phyloP scores from a whole-genome alignment of 2,113 vertebrate genomes.

The Butorides virescens region DNA sequence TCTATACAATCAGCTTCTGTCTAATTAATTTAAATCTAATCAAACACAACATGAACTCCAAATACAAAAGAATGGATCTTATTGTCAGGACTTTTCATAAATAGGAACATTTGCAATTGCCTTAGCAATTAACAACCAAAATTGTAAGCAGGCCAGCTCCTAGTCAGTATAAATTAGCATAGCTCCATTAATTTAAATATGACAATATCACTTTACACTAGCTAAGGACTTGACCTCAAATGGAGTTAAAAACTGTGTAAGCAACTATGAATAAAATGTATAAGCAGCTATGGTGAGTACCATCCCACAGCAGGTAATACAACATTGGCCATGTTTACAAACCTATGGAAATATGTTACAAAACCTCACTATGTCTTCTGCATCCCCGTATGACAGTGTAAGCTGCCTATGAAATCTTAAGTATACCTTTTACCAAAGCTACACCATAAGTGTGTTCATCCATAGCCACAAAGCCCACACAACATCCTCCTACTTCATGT shows the following conservation, averaged over 20 bases:
- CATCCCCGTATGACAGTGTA: background rate
- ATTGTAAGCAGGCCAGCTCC: background rate
- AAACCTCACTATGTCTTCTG: background rate
- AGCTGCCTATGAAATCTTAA: background rate
- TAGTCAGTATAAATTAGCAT: background rate
- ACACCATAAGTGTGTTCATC: background rate
- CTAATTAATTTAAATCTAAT: constrained; percentile 18
- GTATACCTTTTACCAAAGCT: background rate
- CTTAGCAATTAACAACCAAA: background rate
- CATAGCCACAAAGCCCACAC: background rate
- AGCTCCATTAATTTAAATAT: background rate
- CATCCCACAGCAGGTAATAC: background rate
- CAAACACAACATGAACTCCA: background rate
- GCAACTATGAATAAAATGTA: background rate
- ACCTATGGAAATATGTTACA: background rate
- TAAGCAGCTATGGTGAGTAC: background rate
- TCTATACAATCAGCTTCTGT: background rate
- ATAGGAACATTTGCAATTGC: background rate
- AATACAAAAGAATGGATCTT: background rate
- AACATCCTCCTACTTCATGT: accelerated
- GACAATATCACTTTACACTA: accelerated
- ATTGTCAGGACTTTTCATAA: background rate
- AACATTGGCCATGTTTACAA: background rate
- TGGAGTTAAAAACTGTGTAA: background rate
- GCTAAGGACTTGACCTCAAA: background rate